phyloP scores from a whole-genome alignment of 2,113 vertebrate genomes.

The Muscicapa adusta region DNA sequence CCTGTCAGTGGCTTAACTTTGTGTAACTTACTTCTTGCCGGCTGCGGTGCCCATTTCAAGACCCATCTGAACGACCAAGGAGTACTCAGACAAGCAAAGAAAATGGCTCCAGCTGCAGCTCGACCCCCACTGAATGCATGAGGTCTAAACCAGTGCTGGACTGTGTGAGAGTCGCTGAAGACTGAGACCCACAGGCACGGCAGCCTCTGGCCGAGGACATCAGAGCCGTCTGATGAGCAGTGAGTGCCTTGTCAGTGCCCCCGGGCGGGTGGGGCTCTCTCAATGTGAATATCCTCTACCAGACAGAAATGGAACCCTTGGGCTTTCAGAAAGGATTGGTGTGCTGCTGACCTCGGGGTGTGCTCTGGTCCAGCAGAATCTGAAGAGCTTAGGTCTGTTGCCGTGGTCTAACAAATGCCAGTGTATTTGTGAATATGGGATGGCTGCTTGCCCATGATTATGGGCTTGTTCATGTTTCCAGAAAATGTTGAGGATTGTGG shows the following conservation, averaged over 20 bases:
- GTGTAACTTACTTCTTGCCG: background rate
- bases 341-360: background rate
- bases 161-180: background rate
- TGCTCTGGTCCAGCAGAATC: background rate
- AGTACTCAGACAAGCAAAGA: background rate
- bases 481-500: background rate
- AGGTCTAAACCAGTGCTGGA: background rate
- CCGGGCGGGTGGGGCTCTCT: background rate
- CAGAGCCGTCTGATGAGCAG: background rate
- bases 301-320: background rate
- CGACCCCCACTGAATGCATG: rapidly evolving
- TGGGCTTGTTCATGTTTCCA: background rate
- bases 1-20: background rate
- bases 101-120: background rate
- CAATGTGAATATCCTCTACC: background rate
- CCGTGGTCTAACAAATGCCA: background rate
- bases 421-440: background rate
- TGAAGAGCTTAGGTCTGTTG: background rate
- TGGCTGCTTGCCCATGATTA: background rate
- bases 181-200: background rate
- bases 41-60: background rate
- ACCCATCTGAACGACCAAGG: background rate
- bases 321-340: background rate
- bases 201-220: background rate
- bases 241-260: background rate